Base-by-base conservation (phyloP, 2,113 vertebrate species). In the Planiliza haematocheilus region DNA sequence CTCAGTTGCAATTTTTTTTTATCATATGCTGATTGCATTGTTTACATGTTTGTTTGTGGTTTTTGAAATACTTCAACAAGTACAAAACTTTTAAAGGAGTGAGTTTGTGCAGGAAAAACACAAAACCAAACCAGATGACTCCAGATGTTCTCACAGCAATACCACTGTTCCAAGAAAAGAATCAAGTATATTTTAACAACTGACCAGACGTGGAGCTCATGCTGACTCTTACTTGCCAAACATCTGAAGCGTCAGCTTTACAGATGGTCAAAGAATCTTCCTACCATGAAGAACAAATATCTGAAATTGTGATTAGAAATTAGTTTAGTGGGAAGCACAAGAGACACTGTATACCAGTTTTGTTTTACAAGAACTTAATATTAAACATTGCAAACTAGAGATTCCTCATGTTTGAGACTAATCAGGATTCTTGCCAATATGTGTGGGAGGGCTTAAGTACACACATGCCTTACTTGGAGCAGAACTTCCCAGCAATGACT, bases 21-120 rank as follows among this genome's bases (percentile, higher is more conserved):
- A 77, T 83, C 70, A 60, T 21, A 52, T 73, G 42, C 56, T 78
- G 64, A 42, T 60, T 81, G 14, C 14, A 42, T 83, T 84, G 58
- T 85, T 85, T 85, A 68, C 8, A 49, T 73, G 38, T 74, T 70
- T 72, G n/a, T 77, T 49, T 77, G 14, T 58, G 4, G 65, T 80
- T 48, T 70, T 72, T 70, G 12, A 0, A 61, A 18, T 34, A 38
- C 57, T 64, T 79, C 48, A 63, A 67, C 24, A 36, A 38, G 7
- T 75, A 8, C 36, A 46, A 43, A 61, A 53, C 17, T 61, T 51
- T 78, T 13, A 12, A 74, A 30, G 43, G 37, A 55, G 8, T 2
- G 4, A 38, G 13, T 36, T 76, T 53, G 48, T 70, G 21, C 24
- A 56, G 10, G 67, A 38, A 45, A 38, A 49, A 60, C 24, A 48